These are phyloP conservation scores for Petrolisthes manimaculis DNA, from an alignment of 2,888 invertebrate genomes.

Conservation along the genomic window DNA sequence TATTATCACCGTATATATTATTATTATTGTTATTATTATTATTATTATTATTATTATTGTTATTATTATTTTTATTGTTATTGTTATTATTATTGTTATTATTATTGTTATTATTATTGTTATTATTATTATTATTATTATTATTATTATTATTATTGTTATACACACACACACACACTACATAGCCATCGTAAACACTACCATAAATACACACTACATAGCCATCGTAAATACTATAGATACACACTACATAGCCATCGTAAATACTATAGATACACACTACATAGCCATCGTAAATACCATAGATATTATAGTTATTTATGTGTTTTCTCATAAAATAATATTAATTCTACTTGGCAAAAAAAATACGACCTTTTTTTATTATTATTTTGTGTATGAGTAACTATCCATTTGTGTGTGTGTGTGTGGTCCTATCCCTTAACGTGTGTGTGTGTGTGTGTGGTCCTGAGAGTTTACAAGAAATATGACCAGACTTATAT, in stretches of 20 bases:
- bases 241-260: neutral
- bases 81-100: conserved; percentile 16
- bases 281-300: too few species aligned
- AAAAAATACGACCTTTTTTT: neutral
- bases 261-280: too few species aligned
- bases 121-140: conserved; percentile 10
- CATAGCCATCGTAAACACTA: neutral
- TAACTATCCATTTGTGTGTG: neutral
- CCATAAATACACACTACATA: neutral
- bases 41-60: conserved; percentile 7
- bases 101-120: conserved; percentile 9
- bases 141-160: neutral
- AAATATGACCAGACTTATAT: neutral
- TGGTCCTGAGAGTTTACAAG: neutral
- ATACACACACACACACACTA: neutral
- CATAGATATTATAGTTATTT: too few species aligned
- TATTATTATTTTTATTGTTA: conserved; percentile 11
- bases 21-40: conserved; percentile 15
- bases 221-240: neutral
- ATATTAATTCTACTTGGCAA: too few species aligned
- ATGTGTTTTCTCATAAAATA: too few species aligned
- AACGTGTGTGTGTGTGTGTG: conserved; percentile 16
- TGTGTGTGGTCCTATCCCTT: neutral
- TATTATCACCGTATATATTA: conserved; percentile 6
- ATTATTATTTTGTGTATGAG: neutral